phyloP scores from a whole-genome alignment of 2,888 invertebrate species.

The Xanthostigma xanthostigma region DNA sequence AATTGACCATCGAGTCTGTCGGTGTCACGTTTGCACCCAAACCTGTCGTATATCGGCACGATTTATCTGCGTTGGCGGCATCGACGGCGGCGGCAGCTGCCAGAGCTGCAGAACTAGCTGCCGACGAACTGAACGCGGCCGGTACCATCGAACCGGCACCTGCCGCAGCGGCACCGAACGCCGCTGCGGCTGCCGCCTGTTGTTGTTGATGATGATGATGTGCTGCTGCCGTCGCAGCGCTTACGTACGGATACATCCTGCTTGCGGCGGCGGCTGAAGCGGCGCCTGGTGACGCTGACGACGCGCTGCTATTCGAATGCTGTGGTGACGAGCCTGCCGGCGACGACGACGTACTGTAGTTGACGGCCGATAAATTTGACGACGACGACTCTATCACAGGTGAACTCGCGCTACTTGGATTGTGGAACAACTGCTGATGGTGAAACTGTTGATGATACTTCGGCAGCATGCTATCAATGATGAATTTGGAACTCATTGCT shows the following conservation, averaged over 20 bases:
- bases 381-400: slow-evolving; percentile 35
- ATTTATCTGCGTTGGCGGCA: slow-evolving; percentile 57
- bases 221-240: slow-evolving; percentile 43
- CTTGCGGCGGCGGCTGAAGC: slow-evolving; percentile 45
- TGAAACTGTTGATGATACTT: slow-evolving; percentile 76
- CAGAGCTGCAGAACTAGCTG: slow-evolving; percentile 34
- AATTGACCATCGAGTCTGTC: slow-evolving; percentile 66
- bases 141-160: slow-evolving; percentile 49
- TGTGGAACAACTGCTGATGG: slow-evolving; percentile 48
- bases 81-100: slow-evolving; percentile 50
- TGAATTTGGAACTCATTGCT: slow-evolving; percentile 94
- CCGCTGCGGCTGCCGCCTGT: slow-evolving; percentile 48
- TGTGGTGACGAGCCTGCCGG: slow-evolving; percentile 58
- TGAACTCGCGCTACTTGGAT: slow-evolving; percentile 41
- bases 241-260: slow-evolving; percentile 89
- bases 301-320: slow-evolving; percentile 39
- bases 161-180: slow-evolving; percentile 42
- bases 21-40: slow-evolving; percentile 46
- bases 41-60: slow-evolving; percentile 63
- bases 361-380: slow-evolving; percentile 33
- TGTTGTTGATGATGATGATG: slow-evolving; percentile 60
- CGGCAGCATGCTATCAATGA: slow-evolving; percentile 95
- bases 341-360: slow-evolving; percentile 39
- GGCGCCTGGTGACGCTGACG: slow-evolving; percentile 40
- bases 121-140: slow-evolving; percentile 37